phyloP scores from a whole-genome alignment of 2,888 invertebrate species.

The Pyrocoelia pectoralis region DNA sequence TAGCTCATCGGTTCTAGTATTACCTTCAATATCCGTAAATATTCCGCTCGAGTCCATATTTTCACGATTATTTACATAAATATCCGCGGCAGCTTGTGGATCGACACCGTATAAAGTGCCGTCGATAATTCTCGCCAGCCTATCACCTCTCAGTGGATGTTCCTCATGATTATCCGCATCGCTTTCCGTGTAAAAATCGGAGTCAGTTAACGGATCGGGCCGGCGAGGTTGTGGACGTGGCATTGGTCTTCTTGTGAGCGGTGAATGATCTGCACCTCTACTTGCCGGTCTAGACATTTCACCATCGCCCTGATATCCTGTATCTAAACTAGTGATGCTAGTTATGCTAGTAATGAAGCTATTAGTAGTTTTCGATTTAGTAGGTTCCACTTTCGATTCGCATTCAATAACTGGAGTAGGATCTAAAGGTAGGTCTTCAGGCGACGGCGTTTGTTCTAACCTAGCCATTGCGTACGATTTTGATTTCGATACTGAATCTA shows the following conservation, averaged over 20 bases:
- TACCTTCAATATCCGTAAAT: slow-evolving; percentile 86
- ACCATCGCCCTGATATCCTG: slow-evolving; percentile 93
- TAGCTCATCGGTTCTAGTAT: slow-evolving; percentile 62
- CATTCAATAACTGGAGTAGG: slow-evolving; percentile 72
- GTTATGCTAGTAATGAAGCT: slow-evolving; percentile 88
- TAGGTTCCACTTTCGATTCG: slow-evolving; percentile 47
- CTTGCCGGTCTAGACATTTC: slow-evolving; percentile 89
- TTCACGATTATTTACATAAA: slow-evolving; percentile 66
- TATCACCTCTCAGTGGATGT: slow-evolving; percentile 71
- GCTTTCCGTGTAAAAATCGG: slow-evolving; percentile 90
- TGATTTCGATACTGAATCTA: slow-evolving; percentile 57
- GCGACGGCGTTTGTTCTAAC: slow-evolving; percentile 83
- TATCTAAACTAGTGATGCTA: slow-evolving; percentile 91
- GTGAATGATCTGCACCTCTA: slow-evolving; percentile 79
- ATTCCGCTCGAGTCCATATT: slow-evolving; percentile 93
- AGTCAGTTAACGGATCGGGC: slow-evolving; percentile 89
- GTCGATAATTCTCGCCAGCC: slow-evolving; percentile 85
- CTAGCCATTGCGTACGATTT: slow-evolving; percentile 60
- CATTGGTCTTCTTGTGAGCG: slow-evolving; percentile 62
- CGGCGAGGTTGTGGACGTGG: slow-evolving; percentile 67
- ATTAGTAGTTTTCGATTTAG: slow-evolving; percentile 71
- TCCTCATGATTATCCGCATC: slow-evolving; percentile 88
- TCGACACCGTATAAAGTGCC: slow-evolving; percentile 85
- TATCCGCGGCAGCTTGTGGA: slow-evolving; percentile 62
- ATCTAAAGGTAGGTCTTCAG: slow-evolving; percentile 85